These are phyloP conservation scores for Alviniconcha strummeri DNA, from an alignment of 2,888 invertebrate species.

Conservation along the genomic window DNA sequence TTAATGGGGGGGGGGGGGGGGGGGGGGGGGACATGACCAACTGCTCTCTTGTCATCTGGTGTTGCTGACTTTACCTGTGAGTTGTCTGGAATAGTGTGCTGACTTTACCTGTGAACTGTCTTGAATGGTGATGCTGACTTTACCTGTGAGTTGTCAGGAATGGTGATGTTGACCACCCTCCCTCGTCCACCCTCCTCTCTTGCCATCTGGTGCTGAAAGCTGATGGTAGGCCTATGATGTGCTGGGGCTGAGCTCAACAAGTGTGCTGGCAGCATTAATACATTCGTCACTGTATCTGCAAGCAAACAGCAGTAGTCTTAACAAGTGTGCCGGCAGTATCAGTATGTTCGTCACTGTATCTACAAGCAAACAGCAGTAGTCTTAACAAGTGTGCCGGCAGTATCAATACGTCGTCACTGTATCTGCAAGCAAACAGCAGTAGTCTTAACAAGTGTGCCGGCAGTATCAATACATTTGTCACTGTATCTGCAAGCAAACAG, in stretches of 20 bases:
- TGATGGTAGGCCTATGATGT: constrained; percentile 1
- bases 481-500: not conserved
- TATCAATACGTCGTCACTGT: too few species aligned
- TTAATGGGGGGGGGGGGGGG: too few species aligned
- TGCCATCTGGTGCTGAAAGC: constrained; percentile 1
- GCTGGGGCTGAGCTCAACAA: not conserved
- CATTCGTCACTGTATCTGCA: constrained; percentile 23
- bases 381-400: too few species aligned
- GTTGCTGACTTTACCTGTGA: too few species aligned
- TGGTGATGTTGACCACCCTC: constrained; percentile 19
- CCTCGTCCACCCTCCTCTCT: not conserved
- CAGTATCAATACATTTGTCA: too few species aligned
- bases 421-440: not conserved
- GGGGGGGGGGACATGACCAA: too few species aligned
- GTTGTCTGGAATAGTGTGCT: too few species aligned
- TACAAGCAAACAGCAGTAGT: not conserved
- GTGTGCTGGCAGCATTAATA: constrained; percentile 1
- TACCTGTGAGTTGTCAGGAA: constrained; percentile 24
- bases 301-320: not conserved
- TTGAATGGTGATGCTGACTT: not conserved
- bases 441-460: too few species aligned
- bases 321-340: too few species aligned
- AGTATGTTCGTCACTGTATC: not conserved
- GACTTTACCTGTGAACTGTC: too few species aligned
- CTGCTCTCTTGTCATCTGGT: too few species aligned